These are phyloP conservation scores for Holothuria leucospilota DNA, from an alignment of 53 echinoderm and acorn worm species.

Conservation along the genomic window DNA sequence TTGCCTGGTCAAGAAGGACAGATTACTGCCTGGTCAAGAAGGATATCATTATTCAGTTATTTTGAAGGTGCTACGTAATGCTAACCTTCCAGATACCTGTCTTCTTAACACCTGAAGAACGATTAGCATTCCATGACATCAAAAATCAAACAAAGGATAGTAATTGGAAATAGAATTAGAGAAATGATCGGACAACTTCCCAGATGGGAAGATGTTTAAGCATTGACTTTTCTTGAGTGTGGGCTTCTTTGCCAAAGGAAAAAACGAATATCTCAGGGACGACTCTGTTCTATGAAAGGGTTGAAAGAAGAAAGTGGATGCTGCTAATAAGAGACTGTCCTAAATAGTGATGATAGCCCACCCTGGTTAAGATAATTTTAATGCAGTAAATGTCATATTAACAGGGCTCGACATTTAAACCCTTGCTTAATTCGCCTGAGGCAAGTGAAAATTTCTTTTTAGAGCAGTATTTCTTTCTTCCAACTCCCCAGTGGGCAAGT, in stretches of 20 bases:
- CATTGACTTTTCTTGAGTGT: not conserved
- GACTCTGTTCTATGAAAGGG: slow-evolving; percentile 1
- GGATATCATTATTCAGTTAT: not conserved
- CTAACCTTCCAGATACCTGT: not conserved
- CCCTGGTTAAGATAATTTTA: too few species aligned
- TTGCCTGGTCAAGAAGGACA: too few species aligned
- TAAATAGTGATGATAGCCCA: too few species aligned
- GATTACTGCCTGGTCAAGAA: too few species aligned
- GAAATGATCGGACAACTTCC: not conserved
- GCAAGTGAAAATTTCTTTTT: too few species aligned
- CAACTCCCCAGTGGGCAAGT: too few species aligned
- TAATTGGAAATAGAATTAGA: not conserved
- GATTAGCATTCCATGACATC: too few species aligned
- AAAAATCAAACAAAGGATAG: slow-evolving; percentile 35
- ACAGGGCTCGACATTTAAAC: too few species aligned
- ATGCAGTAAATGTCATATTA: too few species aligned
- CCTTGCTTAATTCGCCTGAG: too few species aligned
- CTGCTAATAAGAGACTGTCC: not conserved
- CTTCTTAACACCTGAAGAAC: too few species aligned
- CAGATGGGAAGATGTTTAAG: not conserved
- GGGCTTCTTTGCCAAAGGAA: not conserved
- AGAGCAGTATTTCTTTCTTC: too few species aligned
- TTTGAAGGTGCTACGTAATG: slow-evolving; percentile 19
- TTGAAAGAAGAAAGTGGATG: not conserved
- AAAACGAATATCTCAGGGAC: not conserved